Percentiles rank a stretch among this genome's conserved stretches.
Evolutionary conservation across 2,113 vertebrate genomes (phyloP).

Genomic region (Macaca mulatta): DNA sequence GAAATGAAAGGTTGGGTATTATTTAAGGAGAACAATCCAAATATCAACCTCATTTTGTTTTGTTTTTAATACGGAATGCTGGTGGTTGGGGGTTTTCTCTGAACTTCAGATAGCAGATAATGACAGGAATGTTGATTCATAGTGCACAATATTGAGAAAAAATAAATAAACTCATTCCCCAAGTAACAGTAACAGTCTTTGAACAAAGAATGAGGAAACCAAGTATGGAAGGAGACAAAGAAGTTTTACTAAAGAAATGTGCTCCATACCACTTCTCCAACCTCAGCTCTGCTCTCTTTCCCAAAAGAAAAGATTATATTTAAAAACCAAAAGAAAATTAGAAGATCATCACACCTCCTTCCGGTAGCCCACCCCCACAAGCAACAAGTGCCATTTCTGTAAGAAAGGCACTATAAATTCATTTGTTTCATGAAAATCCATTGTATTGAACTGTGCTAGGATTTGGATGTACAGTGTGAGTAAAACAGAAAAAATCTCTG

Average conservation of each 20-base stretch:
- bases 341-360: not conserved
- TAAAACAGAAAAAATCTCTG: not conserved
- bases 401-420: not conserved
- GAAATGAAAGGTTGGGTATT: not conserved
- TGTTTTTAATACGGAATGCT: not conserved
- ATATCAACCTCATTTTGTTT: not conserved
- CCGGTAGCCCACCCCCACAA: not conserved
- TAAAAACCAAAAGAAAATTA: not conserved
- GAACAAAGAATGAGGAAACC: not conserved
- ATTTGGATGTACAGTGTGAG: not conserved
- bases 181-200: not conserved
- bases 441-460: not conserved
- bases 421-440: not conserved
- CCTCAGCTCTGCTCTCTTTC: not conserved
- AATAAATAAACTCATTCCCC: not conserved
- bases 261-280: not conserved
- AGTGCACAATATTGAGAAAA: conserved; percentile 43
- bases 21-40: not conserved
- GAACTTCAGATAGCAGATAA: not conserved
- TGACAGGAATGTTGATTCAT: conserved; percentile 2
- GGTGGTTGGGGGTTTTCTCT: not conserved
- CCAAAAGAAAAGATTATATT: not conserved
- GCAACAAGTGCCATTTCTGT: not conserved
- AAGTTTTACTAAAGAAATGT: not conserved
- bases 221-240: not conserved